Conservation (phyloP, 2,888 invertebrate species). For the Noctua janthina region DNA sequence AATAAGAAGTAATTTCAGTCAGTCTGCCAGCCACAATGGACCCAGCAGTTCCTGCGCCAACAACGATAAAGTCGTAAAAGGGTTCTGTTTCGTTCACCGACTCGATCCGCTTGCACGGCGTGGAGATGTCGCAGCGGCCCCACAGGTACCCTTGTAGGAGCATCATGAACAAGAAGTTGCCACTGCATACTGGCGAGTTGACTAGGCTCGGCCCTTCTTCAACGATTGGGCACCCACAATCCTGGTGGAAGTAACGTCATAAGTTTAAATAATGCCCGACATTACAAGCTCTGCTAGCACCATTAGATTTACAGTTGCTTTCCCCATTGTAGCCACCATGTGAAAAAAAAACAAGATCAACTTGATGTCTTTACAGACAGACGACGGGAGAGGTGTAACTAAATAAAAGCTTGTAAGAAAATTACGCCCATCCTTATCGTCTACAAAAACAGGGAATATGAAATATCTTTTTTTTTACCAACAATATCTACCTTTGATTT, state of each 20-base stretch:
- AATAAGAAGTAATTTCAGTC: conserved; percentile 84
- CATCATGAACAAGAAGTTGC: conserved; percentile 90
- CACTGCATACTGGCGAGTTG: conserved; percentile 89
- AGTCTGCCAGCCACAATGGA: conserved; percentile 91
- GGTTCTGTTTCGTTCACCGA: conserved; percentile 78
- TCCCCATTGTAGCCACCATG: not conserved
- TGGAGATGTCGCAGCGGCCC: conserved; percentile 86
- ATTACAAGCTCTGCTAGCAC: no score
- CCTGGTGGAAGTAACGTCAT: conserved; percentile 59
- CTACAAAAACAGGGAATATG: not conserved
- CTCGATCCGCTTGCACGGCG: conserved; percentile 89
- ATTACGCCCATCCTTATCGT: not conserved
- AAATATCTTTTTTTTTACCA: not conserved
- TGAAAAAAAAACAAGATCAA: not conserved
- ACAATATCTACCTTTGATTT: not conserved
- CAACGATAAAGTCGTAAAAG: conserved; percentile 91
- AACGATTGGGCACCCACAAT: conserved; percentile 87
- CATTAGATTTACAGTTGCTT: no score
- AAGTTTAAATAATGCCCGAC: not conserved
- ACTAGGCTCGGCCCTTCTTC: conserved; percentile 88
- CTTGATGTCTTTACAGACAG: not conserved
- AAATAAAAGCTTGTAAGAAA: not conserved
- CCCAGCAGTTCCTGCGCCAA: conserved; percentile 92
- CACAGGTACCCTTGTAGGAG: conserved; percentile 90
- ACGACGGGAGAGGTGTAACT: not conserved